Conservation (phyloP, 2,113 vertebrate species). For the Sminthopsis crassicaudata region DNA sequence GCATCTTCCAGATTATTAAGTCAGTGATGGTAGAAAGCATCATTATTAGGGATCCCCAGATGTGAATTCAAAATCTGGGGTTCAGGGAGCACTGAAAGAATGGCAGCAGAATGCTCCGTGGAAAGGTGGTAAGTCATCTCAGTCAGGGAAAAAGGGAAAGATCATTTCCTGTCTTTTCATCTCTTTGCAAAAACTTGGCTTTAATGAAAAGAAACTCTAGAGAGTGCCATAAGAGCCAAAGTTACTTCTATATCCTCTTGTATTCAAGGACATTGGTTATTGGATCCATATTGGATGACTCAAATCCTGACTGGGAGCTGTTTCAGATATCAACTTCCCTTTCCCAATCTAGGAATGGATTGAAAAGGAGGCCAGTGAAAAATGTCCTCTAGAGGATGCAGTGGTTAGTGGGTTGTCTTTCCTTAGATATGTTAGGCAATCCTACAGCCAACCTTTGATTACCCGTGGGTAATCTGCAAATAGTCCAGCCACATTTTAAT, state of each 20-base stretch:
- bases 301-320: background rate
- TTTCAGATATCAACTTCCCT: background rate
- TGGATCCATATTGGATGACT: background rate
- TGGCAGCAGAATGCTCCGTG: no score
- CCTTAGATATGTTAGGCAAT: background rate
- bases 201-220: background rate
- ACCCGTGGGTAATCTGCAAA: background rate
- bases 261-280: no score
- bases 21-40: background rate
- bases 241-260: background rate
- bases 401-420: background rate
- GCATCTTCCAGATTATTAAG: background rate
- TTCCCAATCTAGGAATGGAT: background rate
- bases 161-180: background rate
- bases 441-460: background rate
- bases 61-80: background rate
- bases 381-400: background rate
- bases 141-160: background rate
- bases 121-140: fast-evolving
- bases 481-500: background rate
- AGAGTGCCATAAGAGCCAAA: background rate
- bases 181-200: background rate
- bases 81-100: fast-evolving
- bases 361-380: background rate
- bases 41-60: background rate